Evolutionary conservation across 2,797 vertebrate species (phyloP).

Genomic region (Halcyon badia): DNA sequence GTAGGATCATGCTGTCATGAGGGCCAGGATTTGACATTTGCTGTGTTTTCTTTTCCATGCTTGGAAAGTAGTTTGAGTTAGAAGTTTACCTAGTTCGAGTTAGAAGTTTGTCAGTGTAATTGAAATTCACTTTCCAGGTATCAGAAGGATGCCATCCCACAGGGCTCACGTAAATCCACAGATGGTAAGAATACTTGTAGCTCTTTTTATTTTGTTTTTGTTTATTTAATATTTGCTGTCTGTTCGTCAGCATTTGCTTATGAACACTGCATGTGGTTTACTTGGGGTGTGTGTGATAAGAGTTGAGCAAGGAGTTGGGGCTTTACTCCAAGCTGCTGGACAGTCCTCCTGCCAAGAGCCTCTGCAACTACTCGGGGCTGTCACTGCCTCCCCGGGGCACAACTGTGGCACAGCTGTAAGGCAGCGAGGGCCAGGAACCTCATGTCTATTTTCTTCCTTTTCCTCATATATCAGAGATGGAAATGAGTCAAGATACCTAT

Average conservation of each 20-base stretch:
- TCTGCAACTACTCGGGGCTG: background rate
- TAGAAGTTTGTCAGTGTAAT: no score
- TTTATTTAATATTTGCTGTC: background rate
- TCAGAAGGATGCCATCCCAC: background rate
- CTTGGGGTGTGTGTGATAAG: background rate
- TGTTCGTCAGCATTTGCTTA: background rate
- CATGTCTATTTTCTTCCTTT: background rate
- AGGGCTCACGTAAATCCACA: background rate
- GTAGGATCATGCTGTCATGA: background rate
- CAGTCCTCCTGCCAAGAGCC: background rate
- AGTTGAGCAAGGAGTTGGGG: background rate
- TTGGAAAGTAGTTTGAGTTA: background rate
- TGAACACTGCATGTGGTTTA: background rate
- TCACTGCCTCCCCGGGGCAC: slow-evolving; percentile 28
- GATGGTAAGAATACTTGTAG: background rate
- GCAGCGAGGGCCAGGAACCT: background rate
- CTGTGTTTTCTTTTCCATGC: background rate
- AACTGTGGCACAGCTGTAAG: background rate
- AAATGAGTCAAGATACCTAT: background rate
- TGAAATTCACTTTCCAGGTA: background rate
- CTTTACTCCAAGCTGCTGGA: background rate
- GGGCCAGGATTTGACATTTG: background rate
- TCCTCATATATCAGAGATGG: background rate
- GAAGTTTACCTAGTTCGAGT: no score
- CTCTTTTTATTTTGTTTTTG: background rate